Conservation (phyloP, 2,888 invertebrate species). For the Protonemura montana region DNA sequence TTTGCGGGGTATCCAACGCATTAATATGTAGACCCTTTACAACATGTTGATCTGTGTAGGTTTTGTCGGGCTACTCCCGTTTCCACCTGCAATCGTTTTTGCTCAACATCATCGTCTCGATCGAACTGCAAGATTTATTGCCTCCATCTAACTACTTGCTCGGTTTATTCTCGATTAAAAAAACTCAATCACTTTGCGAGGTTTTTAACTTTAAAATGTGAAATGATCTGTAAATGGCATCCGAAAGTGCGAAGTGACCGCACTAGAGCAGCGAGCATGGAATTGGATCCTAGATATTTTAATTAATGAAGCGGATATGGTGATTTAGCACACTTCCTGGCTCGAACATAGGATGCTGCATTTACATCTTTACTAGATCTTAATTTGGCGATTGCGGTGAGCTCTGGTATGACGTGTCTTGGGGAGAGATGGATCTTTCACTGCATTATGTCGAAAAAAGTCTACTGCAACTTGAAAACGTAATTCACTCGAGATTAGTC, state of each 20-base stretch:
- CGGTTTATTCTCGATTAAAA: neutral
- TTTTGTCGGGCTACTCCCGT: conserved; percentile 15
- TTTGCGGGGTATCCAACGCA: conserved; percentile 13
- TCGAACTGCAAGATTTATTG: conserved; percentile 9
- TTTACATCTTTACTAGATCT: conserved; percentile 13
- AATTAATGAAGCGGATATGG: conserved; percentile 23
- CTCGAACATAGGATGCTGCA: conserved; percentile 22
- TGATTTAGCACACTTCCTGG: conserved; percentile 34
- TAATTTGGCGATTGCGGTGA: neutral
- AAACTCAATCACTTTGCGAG: neutral
- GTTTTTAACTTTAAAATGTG: neutral
- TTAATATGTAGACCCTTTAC: neutral
- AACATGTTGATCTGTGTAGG: conserved; percentile 7
- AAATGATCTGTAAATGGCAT: neutral
- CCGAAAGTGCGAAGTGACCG: neutral
- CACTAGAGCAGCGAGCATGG: neutral
- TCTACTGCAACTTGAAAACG: neutral
- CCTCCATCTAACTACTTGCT: neutral
- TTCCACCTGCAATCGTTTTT: conserved; percentile 20
- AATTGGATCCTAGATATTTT: neutral
- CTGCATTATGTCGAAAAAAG: neutral
- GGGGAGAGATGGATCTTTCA: neutral
- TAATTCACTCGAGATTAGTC: neutral
- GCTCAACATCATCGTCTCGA: neutral
- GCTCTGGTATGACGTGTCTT: neutral